Evolutionary conservation across 2,113 vertebrate species (phyloP), one percentile per base, ranked within the genome.

Genomic region (Lipophrys pholis): DNA sequence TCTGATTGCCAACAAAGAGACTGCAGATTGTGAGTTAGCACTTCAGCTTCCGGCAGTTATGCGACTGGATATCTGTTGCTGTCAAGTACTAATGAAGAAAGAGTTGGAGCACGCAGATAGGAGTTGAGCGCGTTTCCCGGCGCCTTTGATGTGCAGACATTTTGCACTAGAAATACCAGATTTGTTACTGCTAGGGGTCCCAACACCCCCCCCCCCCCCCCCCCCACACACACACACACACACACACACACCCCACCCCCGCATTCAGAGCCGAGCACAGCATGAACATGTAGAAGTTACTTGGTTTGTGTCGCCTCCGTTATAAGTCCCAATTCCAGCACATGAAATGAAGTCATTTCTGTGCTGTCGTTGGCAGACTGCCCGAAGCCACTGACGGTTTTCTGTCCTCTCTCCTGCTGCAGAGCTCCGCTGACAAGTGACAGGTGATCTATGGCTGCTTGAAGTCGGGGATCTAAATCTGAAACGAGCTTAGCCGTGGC

Each of bases 381-480:
- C 85, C 84, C 80, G 62, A 76, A 82, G 77, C 81, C 41, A 50
- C 60, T 71, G 73, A 88, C 45, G 53, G 60, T 64, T 86, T 81
- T 76, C 77, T 86, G 81, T 85, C 85, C 85, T 83, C 21, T 30
- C 21, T 30, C 21, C 84, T 84, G 73, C 73, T 84, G 60, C 62
- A 1, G 59, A 74, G 73, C 73, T 58, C 50, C 21, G 21, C 21
- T 79, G 85, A 88, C 84, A 87, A 87, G 75, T 91, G 89, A 90
- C 87, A 90, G 83, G 83, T 93, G 91, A 93, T 90, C 84, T 86
- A 88, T 88, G 82, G 69, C 82, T 59, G 81, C 89, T 84, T 71
- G 63, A 75, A 89, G 85, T 81, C 77, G 21, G 53, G 76, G 66
- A 85, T 88, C 78, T 88, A 87, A 91, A 89, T 89, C 84, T 82